Conservation (phyloP, 2,888 invertebrate genomes). For the Oxycera nigricornis region DNA sequence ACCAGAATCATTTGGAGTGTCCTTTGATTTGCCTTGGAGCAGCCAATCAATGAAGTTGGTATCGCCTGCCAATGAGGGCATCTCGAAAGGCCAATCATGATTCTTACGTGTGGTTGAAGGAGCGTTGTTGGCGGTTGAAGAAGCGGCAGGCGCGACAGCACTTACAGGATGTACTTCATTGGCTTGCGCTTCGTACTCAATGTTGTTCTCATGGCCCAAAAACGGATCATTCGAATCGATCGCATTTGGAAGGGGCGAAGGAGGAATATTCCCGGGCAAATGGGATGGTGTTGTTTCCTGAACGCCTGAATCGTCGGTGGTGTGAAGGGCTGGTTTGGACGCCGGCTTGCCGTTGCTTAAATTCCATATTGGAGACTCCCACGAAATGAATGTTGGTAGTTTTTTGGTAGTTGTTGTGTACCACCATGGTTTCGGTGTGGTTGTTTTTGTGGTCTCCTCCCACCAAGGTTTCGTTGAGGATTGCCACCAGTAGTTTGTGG, state of each 20-base stretch:
- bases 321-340: slow-evolving; percentile 1
- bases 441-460: not conserved
- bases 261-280: slow-evolving; percentile 43
- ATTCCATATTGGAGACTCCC: not conserved
- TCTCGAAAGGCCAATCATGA: slow-evolving; percentile 35
- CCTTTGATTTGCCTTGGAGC: slow-evolving; percentile 47
- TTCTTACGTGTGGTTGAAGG: slow-evolving; percentile 1
- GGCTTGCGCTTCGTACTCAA: not conserved
- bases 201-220: not conserved
- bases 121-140: not conserved
- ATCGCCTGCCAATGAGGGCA: slow-evolving; percentile 39
- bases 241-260: not conserved
- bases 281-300: slow-evolving; percentile 43
- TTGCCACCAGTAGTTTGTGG: not conserved
- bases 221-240: not conserved
- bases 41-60: slow-evolving; percentile 48
- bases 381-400: not conserved
- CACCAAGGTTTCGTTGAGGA: slow-evolving; percentile 34
- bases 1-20: slow-evolving; percentile 42
- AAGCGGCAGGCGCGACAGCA: not conserved
- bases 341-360: not conserved
- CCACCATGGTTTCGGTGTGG: slow-evolving; percentile 32
- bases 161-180: not conserved
- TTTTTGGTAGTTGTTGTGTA: not conserved
- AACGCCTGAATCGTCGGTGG: not conserved